These are phyloP conservation scores for Trachelus troglodyta DNA, from an alignment of 2,888 invertebrate genomes.

Conservation along the genomic window DNA sequence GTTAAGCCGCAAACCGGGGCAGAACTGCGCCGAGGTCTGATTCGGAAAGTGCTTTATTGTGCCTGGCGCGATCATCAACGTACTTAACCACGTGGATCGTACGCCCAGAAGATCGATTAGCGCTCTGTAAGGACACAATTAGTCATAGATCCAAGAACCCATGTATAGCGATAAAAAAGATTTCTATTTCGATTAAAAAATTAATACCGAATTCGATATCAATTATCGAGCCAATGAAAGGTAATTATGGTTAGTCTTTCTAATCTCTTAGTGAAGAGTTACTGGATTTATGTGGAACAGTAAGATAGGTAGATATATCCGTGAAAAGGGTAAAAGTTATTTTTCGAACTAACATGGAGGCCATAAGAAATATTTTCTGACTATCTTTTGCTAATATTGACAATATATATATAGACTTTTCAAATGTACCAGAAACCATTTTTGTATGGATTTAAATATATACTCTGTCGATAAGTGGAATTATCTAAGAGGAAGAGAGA, in stretches of 20 bases:
- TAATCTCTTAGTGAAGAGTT: not conserved
- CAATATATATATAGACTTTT: constrained; percentile 1
- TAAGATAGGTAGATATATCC: constrained; percentile 34
- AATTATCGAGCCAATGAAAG: not conserved
- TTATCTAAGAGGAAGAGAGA: not conserved
- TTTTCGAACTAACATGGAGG: not conserved
- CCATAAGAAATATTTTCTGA: not conserved
- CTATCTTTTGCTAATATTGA: constrained; percentile 31
- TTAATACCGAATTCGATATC: not conserved
- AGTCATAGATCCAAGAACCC: not conserved
- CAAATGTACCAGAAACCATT: not conserved
- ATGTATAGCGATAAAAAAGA: too few species aligned
- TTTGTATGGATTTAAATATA: constrained; percentile 1
- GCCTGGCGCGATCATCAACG: not conserved
- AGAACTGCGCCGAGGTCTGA: constrained; percentile 33
- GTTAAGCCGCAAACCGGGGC: constrained; percentile 43
- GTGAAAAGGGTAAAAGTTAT: constrained; percentile 45
- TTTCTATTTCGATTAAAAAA: too few species aligned
- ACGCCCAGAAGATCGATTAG: not conserved
- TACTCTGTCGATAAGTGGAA: not conserved
- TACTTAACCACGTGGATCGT: not conserved
- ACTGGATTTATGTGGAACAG: constrained; percentile 38
- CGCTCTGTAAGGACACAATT: not conserved
- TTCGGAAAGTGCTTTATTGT: constrained; percentile 19
- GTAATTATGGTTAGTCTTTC: not conserved